Evolutionary conservation across 2,888 invertebrate genomes (phyloP).

Genomic region (Poecilus cupreus): DNA sequence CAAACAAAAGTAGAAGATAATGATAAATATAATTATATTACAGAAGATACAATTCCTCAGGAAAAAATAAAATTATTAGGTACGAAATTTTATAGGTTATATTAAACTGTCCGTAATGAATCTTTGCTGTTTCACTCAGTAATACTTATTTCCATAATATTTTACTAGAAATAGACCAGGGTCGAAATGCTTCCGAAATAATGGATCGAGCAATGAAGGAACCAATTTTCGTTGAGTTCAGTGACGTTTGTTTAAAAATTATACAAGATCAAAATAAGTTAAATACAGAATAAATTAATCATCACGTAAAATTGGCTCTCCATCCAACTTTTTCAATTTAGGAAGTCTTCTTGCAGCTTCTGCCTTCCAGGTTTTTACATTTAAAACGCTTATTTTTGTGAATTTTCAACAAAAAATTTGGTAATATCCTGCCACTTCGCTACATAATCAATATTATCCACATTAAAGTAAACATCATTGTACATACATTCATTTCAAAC

Average conservation of each 20-base stretch:
- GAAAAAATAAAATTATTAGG: constrained; percentile 77
- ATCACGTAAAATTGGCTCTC: constrained; percentile 84
- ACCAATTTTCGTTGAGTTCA: constrained; percentile 86
- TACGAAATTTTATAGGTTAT: constrained; percentile 66
- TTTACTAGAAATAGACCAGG: constrained; percentile 75
- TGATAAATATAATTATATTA: constrained; percentile 73
- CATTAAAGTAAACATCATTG: background rate
- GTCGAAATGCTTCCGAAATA: constrained; percentile 77
- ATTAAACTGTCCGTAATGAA: background rate
- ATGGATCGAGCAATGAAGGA: constrained; percentile 85
- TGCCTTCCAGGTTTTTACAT: constrained; percentile 76
- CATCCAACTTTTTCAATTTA: constrained; percentile 86
- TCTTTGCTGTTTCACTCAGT: constrained; percentile 75
- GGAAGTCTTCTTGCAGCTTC: constrained; percentile 85
- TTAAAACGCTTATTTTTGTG: background rate
- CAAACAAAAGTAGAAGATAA: constrained; percentile 64
- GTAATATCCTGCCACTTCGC: constrained; percentile 18
- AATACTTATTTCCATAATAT: constrained; percentile 82
- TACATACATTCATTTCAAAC: constrained; percentile 21
- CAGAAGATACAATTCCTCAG: constrained; percentile 78
- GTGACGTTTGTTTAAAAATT: constrained; percentile 80
- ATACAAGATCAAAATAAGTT: constrained; percentile 69
- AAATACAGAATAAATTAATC: constrained; percentile 64
- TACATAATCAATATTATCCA: constrained; percentile 19
- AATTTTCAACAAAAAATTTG: background rate